Conservation (phyloP, 2,888 invertebrate species). For the Sarcophaga rosellei region DNA sequence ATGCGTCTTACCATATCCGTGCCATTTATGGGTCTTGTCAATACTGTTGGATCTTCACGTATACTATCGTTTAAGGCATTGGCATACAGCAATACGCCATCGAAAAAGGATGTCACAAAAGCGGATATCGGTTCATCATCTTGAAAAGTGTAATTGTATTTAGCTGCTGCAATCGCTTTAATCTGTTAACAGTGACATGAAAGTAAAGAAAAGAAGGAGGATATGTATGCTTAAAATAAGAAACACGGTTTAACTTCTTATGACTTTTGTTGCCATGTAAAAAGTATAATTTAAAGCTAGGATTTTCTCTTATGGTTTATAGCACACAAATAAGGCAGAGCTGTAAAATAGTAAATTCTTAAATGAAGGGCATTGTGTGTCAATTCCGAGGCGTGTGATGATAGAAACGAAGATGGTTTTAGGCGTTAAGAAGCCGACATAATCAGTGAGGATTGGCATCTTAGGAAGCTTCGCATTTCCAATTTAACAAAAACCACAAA, state of each 20-base stretch:
- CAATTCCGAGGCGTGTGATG: too few species aligned
- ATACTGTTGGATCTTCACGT: slow-evolving; percentile 81
- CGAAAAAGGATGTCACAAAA: slow-evolving; percentile 97
- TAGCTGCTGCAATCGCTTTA: slow-evolving; percentile 85
- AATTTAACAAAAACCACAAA: too few species aligned
- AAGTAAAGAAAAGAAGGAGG: neutral
- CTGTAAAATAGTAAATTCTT: neutral
- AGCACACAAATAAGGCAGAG: neutral
- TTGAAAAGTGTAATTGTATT: slow-evolving; percentile 88
- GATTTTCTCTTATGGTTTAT: neutral
- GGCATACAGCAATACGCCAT: slow-evolving; percentile 96
- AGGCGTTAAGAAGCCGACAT: too few species aligned
- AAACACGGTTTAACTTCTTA: neutral
- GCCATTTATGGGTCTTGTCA: slow-evolving; percentile 87
- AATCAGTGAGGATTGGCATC: too few species aligned
- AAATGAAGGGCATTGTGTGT: too few species aligned
- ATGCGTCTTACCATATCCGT: slow-evolving; percentile 83
- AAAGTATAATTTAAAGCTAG: slow-evolving; percentile 21
- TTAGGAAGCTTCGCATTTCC: too few species aligned
- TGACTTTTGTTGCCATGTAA: neutral
- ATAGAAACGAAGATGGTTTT: too few species aligned
- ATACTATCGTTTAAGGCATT: slow-evolving; percentile 94
- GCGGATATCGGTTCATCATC: slow-evolving; percentile 92
- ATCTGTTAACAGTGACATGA: slow-evolving; percentile 81
- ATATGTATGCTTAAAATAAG: neutral